phyloP scores from a whole-genome alignment of 1,140 invertebrate species.

The Drosophila hydei region DNA sequence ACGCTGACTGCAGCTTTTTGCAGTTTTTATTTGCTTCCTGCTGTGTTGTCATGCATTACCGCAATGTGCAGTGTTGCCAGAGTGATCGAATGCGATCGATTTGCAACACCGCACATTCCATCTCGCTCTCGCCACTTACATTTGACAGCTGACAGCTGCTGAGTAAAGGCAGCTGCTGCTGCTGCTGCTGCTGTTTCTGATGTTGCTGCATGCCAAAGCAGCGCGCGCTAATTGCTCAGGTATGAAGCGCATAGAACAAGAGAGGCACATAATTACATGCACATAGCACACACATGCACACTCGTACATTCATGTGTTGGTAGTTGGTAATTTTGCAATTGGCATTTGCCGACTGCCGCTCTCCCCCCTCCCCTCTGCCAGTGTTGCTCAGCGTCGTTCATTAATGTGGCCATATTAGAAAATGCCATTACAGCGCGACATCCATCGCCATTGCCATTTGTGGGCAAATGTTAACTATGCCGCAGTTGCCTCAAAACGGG shows the following conservation, averaged over 20 bases:
- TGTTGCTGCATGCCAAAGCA: constrained; percentile 7
- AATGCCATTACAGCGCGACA: constrained; percentile 77
- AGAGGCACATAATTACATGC: constrained; percentile 52
- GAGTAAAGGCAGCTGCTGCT: constrained; percentile 54
- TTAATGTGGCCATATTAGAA: constrained; percentile 78
- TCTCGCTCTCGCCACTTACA: constrained; percentile 22
- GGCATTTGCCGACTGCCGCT: constrained; percentile 34
- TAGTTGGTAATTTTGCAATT: constrained; percentile 74
- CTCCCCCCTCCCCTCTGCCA: constrained; percentile 32
- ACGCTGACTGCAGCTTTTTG: constrained; percentile 63
- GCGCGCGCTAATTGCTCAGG: constrained; percentile 73
- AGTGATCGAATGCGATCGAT: constrained; percentile 41
- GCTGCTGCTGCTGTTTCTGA: no score
- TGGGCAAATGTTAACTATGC: constrained; percentile 72
- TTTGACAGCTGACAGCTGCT: constrained; percentile 50
- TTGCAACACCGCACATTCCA: constrained; percentile 19
- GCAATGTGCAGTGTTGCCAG: constrained; percentile 33
- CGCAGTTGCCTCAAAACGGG: constrained; percentile 38
- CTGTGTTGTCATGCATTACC: constrained; percentile 13
- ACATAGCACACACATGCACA: constrained; percentile 16
- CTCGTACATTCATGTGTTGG: constrained; percentile 1
- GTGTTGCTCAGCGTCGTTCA: constrained; percentile 33
- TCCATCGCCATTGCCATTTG: constrained; percentile 73
- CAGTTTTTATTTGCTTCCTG: constrained; percentile 29
- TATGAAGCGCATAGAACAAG: constrained; percentile 66